phyloP scores from a whole-genome alignment of 2,888 invertebrate species.

The Dione juno region DNA sequence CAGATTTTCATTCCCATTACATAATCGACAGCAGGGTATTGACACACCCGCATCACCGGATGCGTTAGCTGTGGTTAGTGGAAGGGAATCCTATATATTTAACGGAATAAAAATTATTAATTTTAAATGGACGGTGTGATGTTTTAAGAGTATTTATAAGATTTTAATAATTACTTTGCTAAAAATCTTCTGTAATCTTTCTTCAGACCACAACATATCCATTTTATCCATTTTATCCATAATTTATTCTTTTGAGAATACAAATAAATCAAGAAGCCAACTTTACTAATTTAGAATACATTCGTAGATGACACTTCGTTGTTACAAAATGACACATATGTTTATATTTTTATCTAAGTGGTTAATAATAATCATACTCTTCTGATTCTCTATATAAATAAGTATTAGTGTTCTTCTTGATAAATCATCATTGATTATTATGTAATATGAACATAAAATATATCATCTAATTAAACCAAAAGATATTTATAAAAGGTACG shows the following conservation, averaged over 20 bases:
- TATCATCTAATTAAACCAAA: too few species aligned
- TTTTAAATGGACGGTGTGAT: too few species aligned
- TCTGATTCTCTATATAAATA: neutral
- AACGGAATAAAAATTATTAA: too few species aligned
- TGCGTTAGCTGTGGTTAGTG: constrained; percentile 49
- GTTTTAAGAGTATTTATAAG: too few species aligned
- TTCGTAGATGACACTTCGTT: neutral
- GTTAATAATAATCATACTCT: neutral
- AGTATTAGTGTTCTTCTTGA: too few species aligned
- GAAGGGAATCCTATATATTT: constrained; percentile 50
- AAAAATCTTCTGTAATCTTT: constrained; percentile 54
- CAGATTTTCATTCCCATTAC: constrained; percentile 55
- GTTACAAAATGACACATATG: neutral
- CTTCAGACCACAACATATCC: constrained; percentile 58
- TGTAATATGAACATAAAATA: too few species aligned
- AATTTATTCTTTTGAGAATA: constrained; percentile 18
- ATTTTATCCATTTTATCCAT: constrained; percentile 55
- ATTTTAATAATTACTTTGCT: constrained; percentile 51
- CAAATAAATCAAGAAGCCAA: constrained; percentile 32
- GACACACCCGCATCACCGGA: constrained; percentile 56
- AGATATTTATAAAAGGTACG: too few species aligned
- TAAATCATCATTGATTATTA: too few species aligned
- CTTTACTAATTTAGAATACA: constrained; percentile 42
- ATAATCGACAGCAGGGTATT: constrained; percentile 56
- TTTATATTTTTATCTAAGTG: constrained; percentile 1